A percentile compares a stretch with the other conserved stretches of the same genome.
Conservation (phyloP, 1,140 invertebrate species). For the Cecropterus lyciades region DNA sequence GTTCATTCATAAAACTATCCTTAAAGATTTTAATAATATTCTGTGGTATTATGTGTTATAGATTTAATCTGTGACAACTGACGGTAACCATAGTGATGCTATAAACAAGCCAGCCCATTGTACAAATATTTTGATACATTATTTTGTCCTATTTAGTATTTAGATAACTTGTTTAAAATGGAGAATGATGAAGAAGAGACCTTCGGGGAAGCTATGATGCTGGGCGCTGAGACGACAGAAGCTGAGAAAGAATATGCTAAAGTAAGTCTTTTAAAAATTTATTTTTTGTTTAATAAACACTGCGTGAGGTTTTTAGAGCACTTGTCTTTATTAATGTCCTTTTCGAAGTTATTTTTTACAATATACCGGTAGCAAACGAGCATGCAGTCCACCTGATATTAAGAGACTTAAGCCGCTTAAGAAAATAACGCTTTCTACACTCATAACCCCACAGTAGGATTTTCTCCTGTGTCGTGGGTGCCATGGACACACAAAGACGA, state of each 20-base stretch:
- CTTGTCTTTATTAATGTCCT: too few relatives aligned
- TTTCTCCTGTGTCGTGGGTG: too few relatives aligned
- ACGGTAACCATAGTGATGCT: slow-evolving; percentile 49
- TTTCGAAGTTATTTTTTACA: too few relatives aligned
- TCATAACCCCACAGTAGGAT: too few relatives aligned
- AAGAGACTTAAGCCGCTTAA: too few relatives aligned
- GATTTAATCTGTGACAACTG: slow-evolving; percentile 8
- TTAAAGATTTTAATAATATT: background rate
- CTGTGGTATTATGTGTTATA: background rate
- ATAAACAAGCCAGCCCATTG: slow-evolving; percentile 41
- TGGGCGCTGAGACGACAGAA: slow-evolving; percentile 70
- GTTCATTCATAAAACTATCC: too few relatives aligned
- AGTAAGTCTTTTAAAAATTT: slow-evolving; percentile 51
- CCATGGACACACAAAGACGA: too few relatives aligned
- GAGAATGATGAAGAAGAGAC: slow-evolving; percentile 61
- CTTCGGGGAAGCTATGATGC: slow-evolving; percentile 57
- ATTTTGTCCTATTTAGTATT: background rate
- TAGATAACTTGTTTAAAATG: slow-evolving; percentile 45
- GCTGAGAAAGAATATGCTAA: slow-evolving; percentile 72
- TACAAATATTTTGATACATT: slow-evolving; percentile 39
- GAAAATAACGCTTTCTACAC: too few relatives aligned
- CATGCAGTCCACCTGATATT: too few relatives aligned
- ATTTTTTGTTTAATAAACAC: too few relatives aligned
- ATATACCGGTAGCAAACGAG: too few relatives aligned
- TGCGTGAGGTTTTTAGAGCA: too few relatives aligned